Base-by-base conservation (phyloP, 1,140 invertebrate species). In the Thaumatotibia leucotreta region DNA sequence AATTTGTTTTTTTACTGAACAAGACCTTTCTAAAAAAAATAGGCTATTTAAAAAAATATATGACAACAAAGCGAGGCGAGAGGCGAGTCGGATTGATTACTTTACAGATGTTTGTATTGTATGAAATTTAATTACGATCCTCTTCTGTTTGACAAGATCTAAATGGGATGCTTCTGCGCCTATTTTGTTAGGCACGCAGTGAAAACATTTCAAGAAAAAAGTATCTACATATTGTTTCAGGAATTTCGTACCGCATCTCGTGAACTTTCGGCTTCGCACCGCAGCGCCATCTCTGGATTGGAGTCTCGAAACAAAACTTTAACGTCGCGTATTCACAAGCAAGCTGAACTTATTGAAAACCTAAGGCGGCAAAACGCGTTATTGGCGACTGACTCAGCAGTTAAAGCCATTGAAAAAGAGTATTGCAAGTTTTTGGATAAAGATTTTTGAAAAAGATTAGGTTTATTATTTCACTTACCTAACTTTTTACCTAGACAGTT, bases 231-330 rank as follows among this genome's bases (percentile, higher is more conserved):
- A 10, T 64, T 63, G 10, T 73, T 77, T 1, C 68, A 89, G 86
- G 86, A 87, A 45, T 82, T 83, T 49, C 79, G 83, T 0, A 76
- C 79, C 2, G 77, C 80, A 0, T 70, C 77, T 6, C 76, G 86
- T 0, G 61, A 33, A 10, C 64, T 84, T 0, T 82, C 84, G 3
- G 62, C 79, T 0, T 81, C 84, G 0, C 79, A 86, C 33, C 73
- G 80, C 32, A 73, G 33, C 31, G 71, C 77, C 49, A 85, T 87
- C 64, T 74, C 63, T 17, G 67, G 72, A 14, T 67, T 86, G 4
- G 80, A 85, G 63, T 23, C 69, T 4, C 72, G 75, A 49, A 58
- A 76, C 0, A 81, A 80, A 66, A 29, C 61, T 2, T 31, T 82
- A 33, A 70, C 65, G 9, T 29, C 62, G 0, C 64, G 69, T 39